phyloP scores from a whole-genome alignment of 1,140 invertebrate species.

The Zaprionus tsacasi region DNA sequence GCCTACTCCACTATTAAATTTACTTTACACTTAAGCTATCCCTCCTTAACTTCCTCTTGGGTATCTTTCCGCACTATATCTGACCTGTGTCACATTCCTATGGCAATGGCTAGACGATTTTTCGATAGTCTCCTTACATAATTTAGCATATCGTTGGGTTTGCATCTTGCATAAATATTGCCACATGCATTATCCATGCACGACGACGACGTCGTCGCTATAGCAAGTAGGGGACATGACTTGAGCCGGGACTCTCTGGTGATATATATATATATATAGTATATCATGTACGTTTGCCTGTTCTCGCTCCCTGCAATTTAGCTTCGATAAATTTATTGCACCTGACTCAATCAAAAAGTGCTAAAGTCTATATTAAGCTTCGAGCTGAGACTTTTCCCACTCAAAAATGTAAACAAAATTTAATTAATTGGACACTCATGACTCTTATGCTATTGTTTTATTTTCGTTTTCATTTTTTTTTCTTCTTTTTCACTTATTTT shows the following conservation, averaged over 20 bases:
- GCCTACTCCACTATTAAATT: constrained; percentile 3
- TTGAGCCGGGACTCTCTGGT: constrained; percentile 24
- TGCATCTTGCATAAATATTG: constrained; percentile 41
- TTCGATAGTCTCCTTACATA: constrained; percentile 22
- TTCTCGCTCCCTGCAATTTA: constrained; percentile 55
- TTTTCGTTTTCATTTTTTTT: no score
- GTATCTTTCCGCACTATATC: neutral
- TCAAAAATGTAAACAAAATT: no score
- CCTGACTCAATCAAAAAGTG: no score
- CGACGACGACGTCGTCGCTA: constrained; percentile 2
- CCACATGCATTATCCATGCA: constrained; percentile 33
- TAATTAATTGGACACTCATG: no score
- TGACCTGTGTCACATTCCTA: constrained; percentile 7
- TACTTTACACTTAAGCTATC: neutral
- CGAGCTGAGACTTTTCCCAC: constrained; percentile 44
- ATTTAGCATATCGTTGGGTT: constrained; percentile 35
- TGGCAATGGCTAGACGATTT: constrained; percentile 7
- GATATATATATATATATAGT: constrained; percentile 42
- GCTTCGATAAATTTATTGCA: no score
- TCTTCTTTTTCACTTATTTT: no score
- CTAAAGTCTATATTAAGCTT: no score
- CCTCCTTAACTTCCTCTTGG: neutral
- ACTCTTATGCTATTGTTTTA: no score
- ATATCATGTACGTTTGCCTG: constrained; percentile 66
- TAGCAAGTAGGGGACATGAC: neutral